Evolutionary conservation across 2,113 vertebrate genomes (phyloP).

Genomic region (Embiotoca jacksoni): DNA sequence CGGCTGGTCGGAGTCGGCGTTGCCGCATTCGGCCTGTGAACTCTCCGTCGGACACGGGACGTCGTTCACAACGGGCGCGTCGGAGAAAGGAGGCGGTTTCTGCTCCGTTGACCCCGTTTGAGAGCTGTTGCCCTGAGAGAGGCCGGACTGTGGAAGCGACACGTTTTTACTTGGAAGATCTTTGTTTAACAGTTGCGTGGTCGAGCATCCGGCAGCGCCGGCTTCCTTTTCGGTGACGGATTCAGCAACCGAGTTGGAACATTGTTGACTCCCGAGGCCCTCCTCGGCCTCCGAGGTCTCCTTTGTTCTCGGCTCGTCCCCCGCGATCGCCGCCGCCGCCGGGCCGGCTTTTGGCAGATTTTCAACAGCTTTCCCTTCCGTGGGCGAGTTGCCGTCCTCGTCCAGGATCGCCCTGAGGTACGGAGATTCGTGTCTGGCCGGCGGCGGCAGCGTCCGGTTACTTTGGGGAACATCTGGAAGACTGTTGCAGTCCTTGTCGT

Average conservation of each 20-base stretch:
- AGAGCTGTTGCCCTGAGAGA: conserved; percentile 67
- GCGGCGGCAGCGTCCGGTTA: conserved; percentile 78
- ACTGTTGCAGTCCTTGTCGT: conserved; percentile 88
- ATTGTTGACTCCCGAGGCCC: conserved; percentile 52
- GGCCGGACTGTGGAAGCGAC: conserved; percentile 50
- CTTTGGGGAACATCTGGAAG: conserved; percentile 86
- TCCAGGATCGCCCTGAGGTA: conserved; percentile 90
- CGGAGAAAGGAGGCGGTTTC: conserved; percentile 47
- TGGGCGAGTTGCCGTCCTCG: conserved; percentile 88
- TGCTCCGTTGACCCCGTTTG: conserved; percentile 54
- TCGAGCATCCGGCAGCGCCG: conserved; percentile 68
- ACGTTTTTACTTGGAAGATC: conserved; percentile 71
- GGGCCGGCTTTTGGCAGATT: conserved; percentile 85
- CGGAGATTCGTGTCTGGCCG: conserved; percentile 84
- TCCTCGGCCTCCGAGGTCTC: conserved; percentile 82
- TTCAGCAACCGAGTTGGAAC: conserved; percentile 82
- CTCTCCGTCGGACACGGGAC: conserved; percentile 52
- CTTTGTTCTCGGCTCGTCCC: conserved; percentile 80
- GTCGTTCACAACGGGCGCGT: conserved; percentile 48
- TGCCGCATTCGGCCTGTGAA: conserved; percentile 53
- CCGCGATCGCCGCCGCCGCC: conserved; percentile 24
- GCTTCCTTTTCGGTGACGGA: conserved; percentile 73
- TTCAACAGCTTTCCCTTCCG: conserved; percentile 84
- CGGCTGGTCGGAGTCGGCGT: conserved; percentile 61
- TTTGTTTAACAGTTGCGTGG: conserved; percentile 71